phyloP scores from a whole-genome alignment of 2,113 vertebrate genomes.

The Butastur rufipennis region DNA sequence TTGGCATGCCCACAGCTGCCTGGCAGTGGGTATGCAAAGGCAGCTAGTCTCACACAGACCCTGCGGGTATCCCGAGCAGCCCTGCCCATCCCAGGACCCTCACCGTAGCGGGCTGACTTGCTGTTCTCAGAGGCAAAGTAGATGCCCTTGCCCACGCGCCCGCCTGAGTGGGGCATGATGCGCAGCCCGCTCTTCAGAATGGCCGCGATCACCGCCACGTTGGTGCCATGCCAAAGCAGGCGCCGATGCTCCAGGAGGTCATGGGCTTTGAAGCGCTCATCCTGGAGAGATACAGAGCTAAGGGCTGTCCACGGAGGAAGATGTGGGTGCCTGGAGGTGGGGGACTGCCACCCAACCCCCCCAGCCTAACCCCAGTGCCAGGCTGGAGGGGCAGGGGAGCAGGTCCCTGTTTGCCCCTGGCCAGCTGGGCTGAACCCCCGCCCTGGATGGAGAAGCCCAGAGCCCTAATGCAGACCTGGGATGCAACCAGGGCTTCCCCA shows the following conservation, averaged over 20 bases:
- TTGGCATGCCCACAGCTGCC: not conserved
- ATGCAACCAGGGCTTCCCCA: not conserved
- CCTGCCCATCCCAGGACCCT: not conserved
- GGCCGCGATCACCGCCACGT: slow-evolving; percentile 84
- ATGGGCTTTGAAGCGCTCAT: slow-evolving; percentile 72
- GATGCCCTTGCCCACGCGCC: slow-evolving; percentile 85
- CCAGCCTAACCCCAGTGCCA: not conserved
- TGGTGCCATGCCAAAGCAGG: slow-evolving; percentile 92
- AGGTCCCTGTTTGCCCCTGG: not conserved
- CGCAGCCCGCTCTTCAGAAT: slow-evolving; percentile 90
- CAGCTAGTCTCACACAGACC: not conserved
- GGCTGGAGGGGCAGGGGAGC: not conserved
- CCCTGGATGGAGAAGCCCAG: not conserved
- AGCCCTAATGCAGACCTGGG: not conserved
- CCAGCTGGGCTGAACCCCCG: not conserved
- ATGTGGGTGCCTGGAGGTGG: accelerated
- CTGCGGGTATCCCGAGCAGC: not conserved
- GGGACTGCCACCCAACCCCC: not conserved
- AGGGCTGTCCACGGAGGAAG: not conserved
- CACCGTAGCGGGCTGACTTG: slow-evolving; percentile 86
- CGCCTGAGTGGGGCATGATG: slow-evolving; percentile 91
- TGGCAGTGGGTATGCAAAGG: not conserved
- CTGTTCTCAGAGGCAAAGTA: slow-evolving; percentile 91
- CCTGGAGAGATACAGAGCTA: slow-evolving; percentile 62
- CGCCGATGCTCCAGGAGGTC: slow-evolving; percentile 79